Evolutionary conservation across 1,140 invertebrate genomes (phyloP), one percentile per base, ranked within the genome.

Genomic region (Drosophila baimaii): DNA sequence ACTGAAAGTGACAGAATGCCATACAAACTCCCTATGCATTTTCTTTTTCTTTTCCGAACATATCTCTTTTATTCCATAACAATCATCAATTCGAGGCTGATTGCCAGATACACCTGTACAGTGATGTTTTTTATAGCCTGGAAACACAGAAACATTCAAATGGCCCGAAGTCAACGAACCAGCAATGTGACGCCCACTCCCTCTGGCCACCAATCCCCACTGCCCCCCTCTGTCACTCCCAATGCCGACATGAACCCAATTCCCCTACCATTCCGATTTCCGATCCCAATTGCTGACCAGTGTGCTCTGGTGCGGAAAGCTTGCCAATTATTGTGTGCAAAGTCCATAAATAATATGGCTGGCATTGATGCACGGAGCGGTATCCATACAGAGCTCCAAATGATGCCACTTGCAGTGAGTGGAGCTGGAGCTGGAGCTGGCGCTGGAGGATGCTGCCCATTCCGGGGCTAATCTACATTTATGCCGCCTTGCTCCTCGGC

Each of bases 261-360:
- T 44, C 63, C 44, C 29, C 57, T 39, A 41, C 31, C 21, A n/a
- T 49, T 47, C 51, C 51, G 51, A 71, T 69, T 57, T 57, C 52
- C 65, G 65, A 70, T 71, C 39, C 65, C 65, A 58, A 47, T 59
- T 46, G 56, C 43, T 63, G 66, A 35, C 44, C 64, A 43, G 19
- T 62, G 46, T 33, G 29, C 62, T 71, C 49, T 66, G 69, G 64
- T 71, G 64, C 72, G 68, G 55, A 75, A 84, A 75, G 68, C 71
- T 77, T 55, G 65, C 82, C 82, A 88, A 85, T 82, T 85, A 88
- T 81, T 81, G 62, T 85, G 79, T 86, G 81, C 81, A 84, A 63
- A 66, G 62, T 49, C 71, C 81, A 80, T 84, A 75, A 81, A 84
- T 81, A 85, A 85, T 81, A 47, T 68, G 70, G 57, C 37, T 49